Percentiles rank a stretch among this genome's conserved stretches.
Conservation (phyloP, 2,888 invertebrate genomes). For the Phyllotreta cruciferae region DNA sequence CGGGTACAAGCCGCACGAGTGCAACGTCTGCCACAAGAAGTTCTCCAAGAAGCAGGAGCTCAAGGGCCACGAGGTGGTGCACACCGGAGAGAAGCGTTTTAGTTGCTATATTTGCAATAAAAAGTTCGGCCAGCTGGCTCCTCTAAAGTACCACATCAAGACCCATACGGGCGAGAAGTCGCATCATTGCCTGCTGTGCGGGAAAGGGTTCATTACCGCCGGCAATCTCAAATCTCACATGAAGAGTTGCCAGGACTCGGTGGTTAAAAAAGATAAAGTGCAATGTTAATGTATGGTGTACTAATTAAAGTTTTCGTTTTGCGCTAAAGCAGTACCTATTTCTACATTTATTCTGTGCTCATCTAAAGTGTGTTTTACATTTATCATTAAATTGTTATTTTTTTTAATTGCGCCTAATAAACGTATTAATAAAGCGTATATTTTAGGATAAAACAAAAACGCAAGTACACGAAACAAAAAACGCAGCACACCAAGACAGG, state of each 20-base stretch:
- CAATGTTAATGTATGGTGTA: neutral
- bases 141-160: conserved; percentile 43
- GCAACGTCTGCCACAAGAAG: conserved; percentile 37
- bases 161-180: conserved; percentile 41
- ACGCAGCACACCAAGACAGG: conserved; percentile 12
- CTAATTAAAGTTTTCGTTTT: neutral
- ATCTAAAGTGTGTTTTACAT: no score
- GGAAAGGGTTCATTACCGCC: conserved; percentile 61
- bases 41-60: conserved; percentile 39
- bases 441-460: conserved; percentile 28
- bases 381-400: no score
- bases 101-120: conserved; percentile 45
- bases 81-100: conserved; percentile 45
- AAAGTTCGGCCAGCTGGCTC: conserved; percentile 17
- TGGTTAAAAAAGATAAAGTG: neutral
- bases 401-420: neutral
- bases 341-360: no score
- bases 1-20: conserved; percentile 45
- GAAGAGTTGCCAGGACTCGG: conserved; percentile 26
- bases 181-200: conserved; percentile 32
- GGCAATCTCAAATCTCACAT: conserved; percentile 34
- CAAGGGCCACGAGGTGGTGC: conserved; percentile 43
- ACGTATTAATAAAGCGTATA: conserved; percentile 13
- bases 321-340: no score
- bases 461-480: conserved; percentile 24